Conservation (phyloP, 2,797 vertebrate species). For the Chromis chromis region DNA sequence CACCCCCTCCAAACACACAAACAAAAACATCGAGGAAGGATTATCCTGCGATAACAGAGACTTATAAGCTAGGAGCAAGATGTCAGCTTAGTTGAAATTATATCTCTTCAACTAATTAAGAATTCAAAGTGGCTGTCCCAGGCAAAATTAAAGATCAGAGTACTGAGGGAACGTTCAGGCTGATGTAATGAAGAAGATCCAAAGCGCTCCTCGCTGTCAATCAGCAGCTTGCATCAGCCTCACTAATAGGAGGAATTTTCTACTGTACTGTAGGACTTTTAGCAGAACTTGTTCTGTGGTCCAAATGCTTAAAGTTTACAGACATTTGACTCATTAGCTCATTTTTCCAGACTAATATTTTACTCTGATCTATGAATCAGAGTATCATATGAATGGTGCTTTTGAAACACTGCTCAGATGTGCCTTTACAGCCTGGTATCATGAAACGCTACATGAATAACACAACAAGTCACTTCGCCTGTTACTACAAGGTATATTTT, state of each 20-base stretch:
- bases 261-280: too few species aligned
- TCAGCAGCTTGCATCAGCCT: constrained; percentile 20
- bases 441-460: too few species aligned
- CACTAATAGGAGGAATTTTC: constrained; percentile 12
- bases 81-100: constrained; percentile 5
- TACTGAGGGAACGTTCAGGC: constrained; percentile 1
- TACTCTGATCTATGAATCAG: too few species aligned
- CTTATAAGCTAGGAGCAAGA: constrained; percentile 9
- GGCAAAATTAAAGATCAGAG: constrained; percentile 39
- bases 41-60: constrained; percentile 25
- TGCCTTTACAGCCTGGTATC: too few species aligned
- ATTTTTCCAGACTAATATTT: too few species aligned
- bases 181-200: constrained; percentile 38
- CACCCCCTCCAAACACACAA: constrained; percentile 13
- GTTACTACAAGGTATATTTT: too few species aligned
- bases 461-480: too few species aligned
- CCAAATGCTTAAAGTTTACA: too few species aligned
- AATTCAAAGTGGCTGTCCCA: constrained; percentile 34
- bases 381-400: too few species aligned
- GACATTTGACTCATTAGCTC: too few species aligned
- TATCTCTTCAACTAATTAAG: constrained; percentile 40
- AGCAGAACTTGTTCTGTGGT: too few species aligned
- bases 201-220: constrained; percentile 11
- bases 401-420: too few species aligned
- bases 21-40: constrained; percentile 20